Conservation (phyloP, 1,140 invertebrate species). For the Anoplolepis gracilipes region DNA sequence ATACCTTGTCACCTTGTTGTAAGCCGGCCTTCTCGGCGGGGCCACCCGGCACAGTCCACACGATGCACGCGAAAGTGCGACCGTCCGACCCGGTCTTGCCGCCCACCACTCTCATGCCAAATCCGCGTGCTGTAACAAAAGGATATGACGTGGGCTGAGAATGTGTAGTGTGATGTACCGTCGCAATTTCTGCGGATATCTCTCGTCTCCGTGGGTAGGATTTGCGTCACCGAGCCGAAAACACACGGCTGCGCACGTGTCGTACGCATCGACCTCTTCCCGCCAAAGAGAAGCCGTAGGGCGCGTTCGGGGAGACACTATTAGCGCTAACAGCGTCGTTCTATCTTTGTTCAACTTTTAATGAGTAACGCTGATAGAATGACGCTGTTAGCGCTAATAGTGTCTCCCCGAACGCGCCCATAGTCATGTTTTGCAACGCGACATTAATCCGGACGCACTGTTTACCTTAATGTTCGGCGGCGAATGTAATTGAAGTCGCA, state of each 20-base stretch:
- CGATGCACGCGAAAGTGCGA: constrained; percentile 94
- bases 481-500: background rate
- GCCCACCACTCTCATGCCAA: constrained; percentile 97
- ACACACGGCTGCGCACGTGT: background rate
- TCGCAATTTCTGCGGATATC: constrained; percentile 2
- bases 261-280: background rate
- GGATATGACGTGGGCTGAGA: background rate
- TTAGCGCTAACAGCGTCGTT: too few relatives aligned
- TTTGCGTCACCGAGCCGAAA: background rate
- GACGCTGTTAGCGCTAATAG: too few relatives aligned
- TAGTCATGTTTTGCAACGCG: constrained; percentile 13
- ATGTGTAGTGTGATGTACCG: background rate
- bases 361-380: too few relatives aligned
- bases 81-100: constrained; percentile 94
- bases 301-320: too few relatives aligned
- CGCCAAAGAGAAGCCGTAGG: too few relatives aligned
- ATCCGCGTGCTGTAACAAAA: constrained; percentile 91
- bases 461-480: background rate
- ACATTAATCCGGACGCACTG: background rate
- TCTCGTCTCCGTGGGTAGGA: constrained; percentile 15
- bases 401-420: too few relatives aligned
- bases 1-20: constrained; percentile 94
- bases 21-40: constrained; percentile 95
- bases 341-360: too few relatives aligned
- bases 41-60: constrained; percentile 95